Conservation (phyloP, 1,140 invertebrate species). For the Aphaenogaster rudis region DNA sequence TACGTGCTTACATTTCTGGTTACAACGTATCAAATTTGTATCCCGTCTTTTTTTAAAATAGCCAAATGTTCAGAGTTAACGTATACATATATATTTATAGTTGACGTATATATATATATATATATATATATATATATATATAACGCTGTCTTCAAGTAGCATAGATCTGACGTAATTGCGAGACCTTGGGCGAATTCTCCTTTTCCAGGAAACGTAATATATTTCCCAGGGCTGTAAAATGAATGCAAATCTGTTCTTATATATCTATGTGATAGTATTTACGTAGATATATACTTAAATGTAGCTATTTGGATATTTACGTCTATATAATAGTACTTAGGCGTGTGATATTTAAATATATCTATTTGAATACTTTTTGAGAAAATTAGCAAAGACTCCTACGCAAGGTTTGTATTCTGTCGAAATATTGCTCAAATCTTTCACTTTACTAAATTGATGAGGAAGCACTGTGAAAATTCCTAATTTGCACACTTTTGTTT, state of each 20-base stretch:
- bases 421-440: too few relatives aligned
- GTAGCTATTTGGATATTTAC: not conserved
- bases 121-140: too few relatives aligned
- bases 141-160: conserved; percentile 27
- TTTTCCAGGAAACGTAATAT: conserved; percentile 75
- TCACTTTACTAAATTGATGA: too few relatives aligned
- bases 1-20: too few relatives aligned
- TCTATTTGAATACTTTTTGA: not conserved
- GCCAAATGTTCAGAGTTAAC: not conserved
- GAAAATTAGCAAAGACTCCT: too few relatives aligned
- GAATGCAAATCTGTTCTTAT: conserved; percentile 14
- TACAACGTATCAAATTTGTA: not conserved
- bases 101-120: too few relatives aligned
- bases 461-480: too few relatives aligned
- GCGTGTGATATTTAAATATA: not conserved
- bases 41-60: not conserved
- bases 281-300: not conserved
- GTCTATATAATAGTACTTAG: not conserved
- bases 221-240: conserved; percentile 69
- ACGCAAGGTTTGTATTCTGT: too few relatives aligned
- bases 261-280: not conserved
- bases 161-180: conserved; percentile 67
- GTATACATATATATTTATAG: not conserved
- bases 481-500: too few relatives aligned
- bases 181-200: conserved; percentile 41